Evolutionary conservation across 1,140 invertebrate species (phyloP), one percentile per base, ranked within the genome.

Genomic region (Drosophila asahinai): DNA sequence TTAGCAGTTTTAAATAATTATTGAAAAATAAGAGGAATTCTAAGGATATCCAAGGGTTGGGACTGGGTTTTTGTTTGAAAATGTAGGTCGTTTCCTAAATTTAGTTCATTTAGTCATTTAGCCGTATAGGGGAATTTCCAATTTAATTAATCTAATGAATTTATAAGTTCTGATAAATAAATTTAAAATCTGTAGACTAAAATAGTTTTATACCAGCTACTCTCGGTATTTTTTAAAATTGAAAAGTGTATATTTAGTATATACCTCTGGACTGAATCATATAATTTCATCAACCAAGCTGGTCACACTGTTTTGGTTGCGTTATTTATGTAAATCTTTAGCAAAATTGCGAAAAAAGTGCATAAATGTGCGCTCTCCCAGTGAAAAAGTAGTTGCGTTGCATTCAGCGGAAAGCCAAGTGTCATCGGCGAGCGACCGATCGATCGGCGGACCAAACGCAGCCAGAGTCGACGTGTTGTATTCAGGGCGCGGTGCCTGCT

Each of bases 261-360:
- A 52, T 33, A 33, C 14, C 17, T 36, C 17, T 54, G 52, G 27
- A 2, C 7, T 33, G 33, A n/a, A 11, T 12, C 2, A n/a, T 30
- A 54, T 58, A 38, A 38, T n/a, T 22, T 45, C 2, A 55, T 14
- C n/a, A 27, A 36, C 12, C 33, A 19, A 8, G n/a, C 25, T 52
- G 49, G 52, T 38, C 52, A 57, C 15, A 57, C 54, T 40, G 64
- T 83, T 80, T 80, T 80, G 68, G 52, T 80, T 86, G 76, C 59
- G 73, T 63, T 89, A 83, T 86, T 86, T 86, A 80, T 86, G 74
- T 77, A 77, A 77, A 86, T 86, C 82, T 84, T 68, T 74, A 84
- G 57, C 74, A 48, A 81, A 75, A 59, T 77, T 77, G 66, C 43
- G 58, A 57, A 80, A 77, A 75, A 70, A 72, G 17, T 59, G 66